A percentile compares a stretch with the other conserved stretches of the same genome.
These are phyloP conservation scores for Isaurus tuberculatus DNA, from an alignment of 92 coral and sea anemone species.

Conservation along the genomic window DNA sequence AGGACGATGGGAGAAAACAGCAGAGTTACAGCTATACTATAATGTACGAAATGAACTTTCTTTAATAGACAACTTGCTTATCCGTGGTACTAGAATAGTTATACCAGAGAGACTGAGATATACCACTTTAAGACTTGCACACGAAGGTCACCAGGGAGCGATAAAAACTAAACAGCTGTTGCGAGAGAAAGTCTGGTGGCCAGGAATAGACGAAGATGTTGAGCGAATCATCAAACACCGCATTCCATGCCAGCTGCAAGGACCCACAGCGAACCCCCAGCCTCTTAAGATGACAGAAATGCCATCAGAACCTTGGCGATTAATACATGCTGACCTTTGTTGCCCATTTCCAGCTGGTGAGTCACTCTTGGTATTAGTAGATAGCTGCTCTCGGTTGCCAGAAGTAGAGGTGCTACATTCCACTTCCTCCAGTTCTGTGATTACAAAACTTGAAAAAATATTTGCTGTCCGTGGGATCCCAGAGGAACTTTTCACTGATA, in stretches of 20 bases:
- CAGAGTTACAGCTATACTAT: slow-evolving; percentile 31
- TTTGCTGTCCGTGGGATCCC: slow-evolving; percentile 9
- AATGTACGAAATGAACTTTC: slow-evolving; percentile 40
- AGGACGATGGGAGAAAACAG: not conserved
- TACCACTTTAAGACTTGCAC: slow-evolving; percentile 44
- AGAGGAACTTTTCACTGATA: not conserved
- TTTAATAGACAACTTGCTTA: slow-evolving; percentile 40
- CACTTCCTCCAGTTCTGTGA: not conserved
- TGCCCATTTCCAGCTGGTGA: slow-evolving; percentile 9
- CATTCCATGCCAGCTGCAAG: slow-evolving; percentile 34
- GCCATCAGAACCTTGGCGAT: slow-evolving; percentile 14
- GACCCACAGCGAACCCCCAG: not conserved
- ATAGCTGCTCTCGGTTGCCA: slow-evolving; percentile 1
- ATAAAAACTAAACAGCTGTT: slow-evolving; percentile 44
- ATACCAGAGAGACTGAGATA: slow-evolving; percentile 36
- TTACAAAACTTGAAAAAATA: not conserved
- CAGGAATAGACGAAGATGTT: slow-evolving; percentile 41
- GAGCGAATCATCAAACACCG: slow-evolving; percentile 43
- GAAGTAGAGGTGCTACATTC: slow-evolving; percentile 2
- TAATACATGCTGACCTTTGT: slow-evolving; percentile 16
- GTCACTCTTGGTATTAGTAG: slow-evolving; percentile 21
- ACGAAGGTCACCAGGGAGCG: slow-evolving; percentile 49
- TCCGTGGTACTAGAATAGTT: slow-evolving; percentile 43
- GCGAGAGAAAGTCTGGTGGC: slow-evolving; percentile 56
- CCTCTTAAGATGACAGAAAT: slow-evolving; percentile 1